Base-by-base conservation (phyloP, 2,113 vertebrate genomes). In the Erpornis zantholeuca region DNA sequence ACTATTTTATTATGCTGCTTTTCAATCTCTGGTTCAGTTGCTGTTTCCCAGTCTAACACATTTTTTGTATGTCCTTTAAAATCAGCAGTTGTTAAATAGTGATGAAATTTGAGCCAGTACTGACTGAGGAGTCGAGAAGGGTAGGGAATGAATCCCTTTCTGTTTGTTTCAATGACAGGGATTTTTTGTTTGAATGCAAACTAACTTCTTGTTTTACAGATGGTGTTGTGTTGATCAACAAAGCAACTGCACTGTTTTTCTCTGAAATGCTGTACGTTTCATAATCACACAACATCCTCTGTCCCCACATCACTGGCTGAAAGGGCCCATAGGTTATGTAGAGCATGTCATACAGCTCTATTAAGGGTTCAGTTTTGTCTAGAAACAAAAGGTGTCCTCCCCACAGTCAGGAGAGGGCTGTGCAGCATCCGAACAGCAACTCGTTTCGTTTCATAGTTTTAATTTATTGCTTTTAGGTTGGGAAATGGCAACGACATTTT, bases 401-500 rank as follows among this genome's bases (percentile, higher is more conserved):
- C 35, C 71, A 33, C 53, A 54, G 64, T 2, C 1, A 78, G 95
- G 94, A 92, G 90, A 71, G 85, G 73, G 77, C 69, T 95, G 38
- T 86, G 94, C 96, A 90, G 94, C 92, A 90, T 90, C 70, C 52
- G 81, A 96, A 50, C 86, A 54, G 86, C 80, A 75, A 36, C 90
- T 95, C 15, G 31, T 49, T 97, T 97, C 35, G 33, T 76, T 95
- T 95, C 86, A 59, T 75, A 72, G 73, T 92, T 94, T 96, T 97
- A 96, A 97, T 96, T 94, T 97, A 95, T 95, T 96, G 88, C 84
- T 96, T 97, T 96, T 97, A 94, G 92, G 92, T 97, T 96, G 95
- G 96, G 96, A 97, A 98, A 97, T 72, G 49, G 47, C 85, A 93
- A 72, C 3, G 2, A 73, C 19, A 38, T 68, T 93, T 86, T 94